Evolutionary conservation across 2,888 invertebrate species (phyloP), one percentile per base, ranked within the genome.

Genomic region (Sminthurides aquaticus): DNA sequence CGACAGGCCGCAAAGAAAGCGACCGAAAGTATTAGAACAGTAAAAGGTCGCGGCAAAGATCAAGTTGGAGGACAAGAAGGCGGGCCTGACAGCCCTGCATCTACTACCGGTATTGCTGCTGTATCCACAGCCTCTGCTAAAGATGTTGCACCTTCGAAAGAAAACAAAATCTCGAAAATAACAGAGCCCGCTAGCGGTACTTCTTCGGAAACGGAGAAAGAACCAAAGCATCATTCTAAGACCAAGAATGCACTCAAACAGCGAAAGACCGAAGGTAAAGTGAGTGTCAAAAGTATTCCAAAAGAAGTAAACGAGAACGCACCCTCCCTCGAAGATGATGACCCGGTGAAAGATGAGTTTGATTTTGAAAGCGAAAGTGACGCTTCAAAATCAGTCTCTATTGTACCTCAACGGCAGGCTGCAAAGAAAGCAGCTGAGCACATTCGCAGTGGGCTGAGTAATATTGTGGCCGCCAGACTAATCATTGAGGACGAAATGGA

Each of bases 361-460:
- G 84, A 84, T 70, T 82, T 83, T 67, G 84, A 84, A 56, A 86
- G 86, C 76, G 87, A 87, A 66, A 71, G 71, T 28, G 69, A 65
- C 24, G 57, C 65, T 18, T 81, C 69, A 80, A 80, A 72, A 84
- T 86, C 75, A 83, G 87, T 57, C 83, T 86, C 90, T 0, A 90
- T 91, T 78, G 92, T 93, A 25, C 92, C 92, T 1, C 92, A 93
- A 77, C 81, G 92, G 67, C 90, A 91, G 79, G 92, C 92, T 1
- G 92, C 92, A 15, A 91, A 91, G 78, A 92, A 92, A 78, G 92
- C 92, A 0, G 91, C 91, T 1, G 91, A 91, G 75, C 90, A 91
- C 76, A 89, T 92, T 62, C 69, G 72, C 90, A 91, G 77, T 89
- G 89, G 78, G 49, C 69, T 71, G 25, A 72, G 71, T 26, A 72